phyloP scores from a whole-genome alignment of 2,888 invertebrate genomes.

The Dendrolimus houi region DNA sequence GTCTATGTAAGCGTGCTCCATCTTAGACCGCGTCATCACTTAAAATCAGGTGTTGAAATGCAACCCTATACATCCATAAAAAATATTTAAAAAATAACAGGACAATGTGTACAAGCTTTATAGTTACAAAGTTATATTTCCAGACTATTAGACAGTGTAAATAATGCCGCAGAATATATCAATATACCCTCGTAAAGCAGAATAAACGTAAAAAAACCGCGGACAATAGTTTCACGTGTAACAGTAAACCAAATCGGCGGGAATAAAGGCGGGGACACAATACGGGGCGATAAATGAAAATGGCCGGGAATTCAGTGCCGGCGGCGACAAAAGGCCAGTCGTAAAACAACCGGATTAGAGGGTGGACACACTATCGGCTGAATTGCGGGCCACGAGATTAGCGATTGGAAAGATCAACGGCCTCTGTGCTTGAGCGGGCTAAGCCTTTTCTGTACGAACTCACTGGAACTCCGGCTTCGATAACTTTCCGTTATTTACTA shows the following conservation, averaged over 20 bases:
- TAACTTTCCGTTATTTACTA: too few relatives aligned
- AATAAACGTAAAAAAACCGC: not conserved
- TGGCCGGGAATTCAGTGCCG: constrained; percentile 46
- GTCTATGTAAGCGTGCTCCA: too few relatives aligned
- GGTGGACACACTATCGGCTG: constrained; percentile 36
- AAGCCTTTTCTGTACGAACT: too few relatives aligned
- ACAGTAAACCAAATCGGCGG: constrained; percentile 33
- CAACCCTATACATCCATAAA: too few relatives aligned
- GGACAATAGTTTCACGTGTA: constrained; percentile 14
- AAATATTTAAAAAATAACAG: too few relatives aligned
- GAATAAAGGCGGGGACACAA: constrained; percentile 37
- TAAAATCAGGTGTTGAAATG: too few relatives aligned
- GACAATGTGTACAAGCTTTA: not conserved
- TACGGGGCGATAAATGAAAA: constrained; percentile 58
- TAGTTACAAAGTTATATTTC: not conserved
- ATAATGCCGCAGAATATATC: not conserved
- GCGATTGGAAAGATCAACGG: constrained; percentile 4
- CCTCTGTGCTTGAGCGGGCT: not conserved
- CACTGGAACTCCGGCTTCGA: too few relatives aligned
- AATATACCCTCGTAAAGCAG: not conserved
- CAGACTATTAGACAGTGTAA: not conserved
- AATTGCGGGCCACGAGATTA: constrained; percentile 19
- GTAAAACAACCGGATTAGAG: constrained; percentile 66
- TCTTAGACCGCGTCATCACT: too few relatives aligned
- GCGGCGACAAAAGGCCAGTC: constrained; percentile 50